Evolutionary conservation across 2,113 vertebrate genomes (phyloP).

Genomic region (Chrysochloris asiatica): DNA sequence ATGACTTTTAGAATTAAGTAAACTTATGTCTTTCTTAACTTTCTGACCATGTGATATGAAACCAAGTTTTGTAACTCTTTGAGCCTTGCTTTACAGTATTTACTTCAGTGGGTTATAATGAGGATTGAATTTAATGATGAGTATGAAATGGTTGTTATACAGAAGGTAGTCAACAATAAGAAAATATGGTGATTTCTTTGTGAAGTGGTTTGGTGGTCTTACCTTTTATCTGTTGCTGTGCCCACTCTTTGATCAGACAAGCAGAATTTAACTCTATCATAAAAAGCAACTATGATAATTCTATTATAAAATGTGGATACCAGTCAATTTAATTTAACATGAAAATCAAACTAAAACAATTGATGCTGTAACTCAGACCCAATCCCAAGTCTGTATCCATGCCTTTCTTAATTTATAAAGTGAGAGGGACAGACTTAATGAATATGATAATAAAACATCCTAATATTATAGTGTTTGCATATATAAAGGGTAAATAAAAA

Average conservation of each 20-base stretch:
- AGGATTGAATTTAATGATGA: background rate
- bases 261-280: background rate
- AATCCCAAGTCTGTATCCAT: background rate
- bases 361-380: background rate
- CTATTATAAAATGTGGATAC: background rate
- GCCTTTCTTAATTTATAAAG: background rate
- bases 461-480: background rate
- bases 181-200: constrained; percentile 24
- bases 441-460: background rate
- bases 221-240: background rate
- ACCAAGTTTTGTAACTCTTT: background rate
- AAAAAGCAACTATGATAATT: no score
- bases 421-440: background rate
- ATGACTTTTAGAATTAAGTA: background rate
- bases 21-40: background rate
- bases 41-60: background rate
- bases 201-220: background rate
- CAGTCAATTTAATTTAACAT: background rate
- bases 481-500: background rate
- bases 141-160: background rate
- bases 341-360: background rate
- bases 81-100: background rate
- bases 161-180: background rate
- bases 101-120: background rate
- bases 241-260: background rate